These are phyloP conservation scores for Apodemia mormo DNA, from an alignment of 2,888 invertebrate genomes.

Conservation along the genomic window DNA sequence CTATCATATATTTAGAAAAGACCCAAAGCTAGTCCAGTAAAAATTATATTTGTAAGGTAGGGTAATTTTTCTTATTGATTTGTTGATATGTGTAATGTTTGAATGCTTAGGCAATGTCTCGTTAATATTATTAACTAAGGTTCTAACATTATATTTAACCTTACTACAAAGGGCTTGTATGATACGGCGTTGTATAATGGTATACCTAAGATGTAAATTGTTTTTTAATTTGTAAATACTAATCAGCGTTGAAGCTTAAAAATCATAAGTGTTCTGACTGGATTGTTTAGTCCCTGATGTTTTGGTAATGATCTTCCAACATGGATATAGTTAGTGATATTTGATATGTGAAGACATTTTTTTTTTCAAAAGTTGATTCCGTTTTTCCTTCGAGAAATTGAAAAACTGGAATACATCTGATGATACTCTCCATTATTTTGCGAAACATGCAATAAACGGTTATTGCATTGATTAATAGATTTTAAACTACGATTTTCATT, in stretches of 20 bases:
- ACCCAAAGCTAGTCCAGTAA: slow-evolving; percentile 38
- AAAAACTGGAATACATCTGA: not conserved
- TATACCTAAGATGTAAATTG: slow-evolving; percentile 18
- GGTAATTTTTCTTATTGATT: slow-evolving; percentile 28
- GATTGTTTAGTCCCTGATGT: not conserved
- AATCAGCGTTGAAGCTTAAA: not conserved
- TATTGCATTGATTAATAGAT: not conserved
- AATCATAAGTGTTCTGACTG: slow-evolving; percentile 1
- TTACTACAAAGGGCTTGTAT: slow-evolving; percentile 12
- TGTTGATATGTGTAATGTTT: slow-evolving; percentile 29
- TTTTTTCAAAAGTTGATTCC: not conserved
- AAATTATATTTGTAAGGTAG: slow-evolving; percentile 29
- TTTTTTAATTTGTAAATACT: slow-evolving; percentile 18
- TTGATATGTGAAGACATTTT: not conserved
- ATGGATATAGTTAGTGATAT: not conserved
- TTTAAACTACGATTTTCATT: not conserved
- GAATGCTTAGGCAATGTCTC: slow-evolving; percentile 26
- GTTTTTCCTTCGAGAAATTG: too few relatives aligned
- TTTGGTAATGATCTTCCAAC: slow-evolving; percentile 4
- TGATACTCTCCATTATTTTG: not conserved
- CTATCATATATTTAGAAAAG: slow-evolving; percentile 22
- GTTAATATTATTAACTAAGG: slow-evolving; percentile 9
- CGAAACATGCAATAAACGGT: not conserved
- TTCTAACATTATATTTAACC: slow-evolving; percentile 11
- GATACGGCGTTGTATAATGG: slow-evolving; percentile 9